Evolutionary conservation across 2,888 invertebrate species (phyloP), one percentile per base, ranked within the genome.

Genomic region (Ophioninae sp.): DNA sequence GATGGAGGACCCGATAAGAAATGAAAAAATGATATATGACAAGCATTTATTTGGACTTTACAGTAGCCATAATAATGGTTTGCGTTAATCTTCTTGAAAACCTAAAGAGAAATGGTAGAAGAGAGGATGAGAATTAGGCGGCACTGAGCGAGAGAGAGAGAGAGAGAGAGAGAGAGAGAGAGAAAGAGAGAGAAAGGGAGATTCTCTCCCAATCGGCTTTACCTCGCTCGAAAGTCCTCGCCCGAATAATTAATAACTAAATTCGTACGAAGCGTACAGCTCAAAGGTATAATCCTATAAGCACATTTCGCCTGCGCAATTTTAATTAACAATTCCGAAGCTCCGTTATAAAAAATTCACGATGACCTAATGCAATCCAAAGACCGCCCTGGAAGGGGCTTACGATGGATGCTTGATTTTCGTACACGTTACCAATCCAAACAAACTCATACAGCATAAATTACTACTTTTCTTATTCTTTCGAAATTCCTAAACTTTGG

Each of bases 201-300:
- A 69, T 77, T 69, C 37, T 69, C 69, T 83, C 67, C 50, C 76
- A 73, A 83, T 83, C 80, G 80, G 80, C 77, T 80, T 83, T 77
- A 68, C 73, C 57, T 77, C 65, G 61, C 23, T 59, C 73, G 64
- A 80, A 78, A 80, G 77, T 78, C 69, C 80, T 50, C 56, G 59
- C 21, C 13, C 68, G 80, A 84, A 86, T 85, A 86, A 82, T 84
- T 85, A 86, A 85, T 85, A 75, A 57, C 81, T 72, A 80, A 85
- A 86, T 79, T 86, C 75, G 64, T 39, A 59, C 65, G 65, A 79
- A 81, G 62, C 82, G 69, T 17, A 70, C 50, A 70, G 75, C 68
- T 74, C 39, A 50, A 70, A 64, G 76, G 20, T 73, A 74, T 82
- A 72, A 84, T 84, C 82, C 74, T 72, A 65, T 72, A 73, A 84